Conservation (phyloP, 1,140 invertebrate genomes). For the Monochamus saltuarius region DNA sequence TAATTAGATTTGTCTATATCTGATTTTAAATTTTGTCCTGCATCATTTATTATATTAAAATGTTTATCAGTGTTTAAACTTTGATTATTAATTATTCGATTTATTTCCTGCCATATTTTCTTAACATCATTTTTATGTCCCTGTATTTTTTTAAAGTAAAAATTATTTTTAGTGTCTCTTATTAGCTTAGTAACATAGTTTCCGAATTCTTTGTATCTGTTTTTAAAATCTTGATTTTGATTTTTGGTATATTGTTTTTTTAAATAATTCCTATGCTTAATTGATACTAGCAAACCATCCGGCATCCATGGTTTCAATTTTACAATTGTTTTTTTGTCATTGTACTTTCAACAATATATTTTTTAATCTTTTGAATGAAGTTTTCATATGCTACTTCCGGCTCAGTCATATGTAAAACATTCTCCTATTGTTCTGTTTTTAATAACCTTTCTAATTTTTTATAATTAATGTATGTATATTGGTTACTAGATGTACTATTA, state of each 20-base stretch:
- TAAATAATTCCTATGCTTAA: slow-evolving; percentile 7
- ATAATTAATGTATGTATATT: no score
- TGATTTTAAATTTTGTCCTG: no score
- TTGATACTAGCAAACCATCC: neutral
- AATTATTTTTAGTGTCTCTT: slow-evolving; percentile 7
- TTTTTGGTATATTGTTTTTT: slow-evolving; percentile 2
- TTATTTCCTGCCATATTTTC: neutral
- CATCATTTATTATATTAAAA: no score
- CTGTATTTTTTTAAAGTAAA: neutral
- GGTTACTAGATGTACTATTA: no score
- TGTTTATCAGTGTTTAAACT: neutral
- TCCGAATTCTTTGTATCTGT: neutral
- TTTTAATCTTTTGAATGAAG: no score
- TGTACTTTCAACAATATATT: no score
- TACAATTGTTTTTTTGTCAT: neutral
- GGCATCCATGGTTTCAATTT: slow-evolving; percentile 1
- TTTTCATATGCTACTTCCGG: no score
- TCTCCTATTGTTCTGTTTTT: no score
- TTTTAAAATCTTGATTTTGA: neutral
- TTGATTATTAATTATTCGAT: slow-evolving; percentile 2
- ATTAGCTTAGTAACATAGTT: slow-evolving; percentile 3
- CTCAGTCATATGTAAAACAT: no score
- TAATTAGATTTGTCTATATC: no score
- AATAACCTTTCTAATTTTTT: no score
- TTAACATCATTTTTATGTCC: no score